Conservation (phyloP, 2,797 vertebrate species). For the Etheostoma nigrum region DNA sequence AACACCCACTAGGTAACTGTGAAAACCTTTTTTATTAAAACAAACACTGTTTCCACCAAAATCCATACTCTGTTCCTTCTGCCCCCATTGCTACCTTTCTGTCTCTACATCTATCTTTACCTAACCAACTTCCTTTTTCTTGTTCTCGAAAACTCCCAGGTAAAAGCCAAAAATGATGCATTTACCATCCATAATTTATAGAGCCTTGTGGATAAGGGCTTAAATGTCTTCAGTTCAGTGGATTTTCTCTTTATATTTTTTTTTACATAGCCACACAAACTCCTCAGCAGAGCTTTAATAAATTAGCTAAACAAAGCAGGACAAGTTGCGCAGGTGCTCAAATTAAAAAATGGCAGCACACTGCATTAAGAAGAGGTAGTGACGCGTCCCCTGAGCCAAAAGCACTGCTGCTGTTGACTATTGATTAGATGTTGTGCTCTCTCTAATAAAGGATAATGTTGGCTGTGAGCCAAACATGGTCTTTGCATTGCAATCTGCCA, state of each 20-base stretch:
- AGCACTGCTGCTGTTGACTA: conserved; percentile 55
- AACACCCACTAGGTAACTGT: conserved; percentile 39
- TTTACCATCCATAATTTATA: conserved; percentile 44
- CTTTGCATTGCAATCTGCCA: conserved; percentile 68
- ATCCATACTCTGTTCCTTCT: conserved; percentile 36
- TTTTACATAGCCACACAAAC: conserved; percentile 21
- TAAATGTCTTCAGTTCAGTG: conserved; percentile 28
- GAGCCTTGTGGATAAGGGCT: conserved; percentile 4
- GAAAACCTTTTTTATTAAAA: conserved; percentile 49
- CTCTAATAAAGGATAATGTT: conserved; percentile 69
- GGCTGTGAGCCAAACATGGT: conserved; percentile 62
- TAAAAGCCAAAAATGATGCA: conserved; percentile 27
- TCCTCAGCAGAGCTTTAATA: conserved; percentile 38
- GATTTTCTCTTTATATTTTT: conserved; percentile 7
- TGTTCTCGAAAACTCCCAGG: conserved; percentile 17
- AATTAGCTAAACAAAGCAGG: conserved; percentile 48
- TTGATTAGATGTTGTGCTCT: conserved; percentile 65
- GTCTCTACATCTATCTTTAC: conserved; percentile 31
- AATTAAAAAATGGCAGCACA: conserved; percentile 43
- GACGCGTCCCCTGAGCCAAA: conserved; percentile 45
- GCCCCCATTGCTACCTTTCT: conserved; percentile 1
- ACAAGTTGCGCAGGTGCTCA: conserved; percentile 50
- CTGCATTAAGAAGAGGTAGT: conserved; percentile 22
- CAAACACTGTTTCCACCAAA: conserved; percentile 31
- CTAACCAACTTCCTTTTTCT: conserved; percentile 1